A percentile compares a stretch with the other conserved stretches of the same genome.
Evolutionary conservation across 1,140 invertebrate species (phyloP).

Genomic region (Bursaphelenchus mucronatus): DNA sequence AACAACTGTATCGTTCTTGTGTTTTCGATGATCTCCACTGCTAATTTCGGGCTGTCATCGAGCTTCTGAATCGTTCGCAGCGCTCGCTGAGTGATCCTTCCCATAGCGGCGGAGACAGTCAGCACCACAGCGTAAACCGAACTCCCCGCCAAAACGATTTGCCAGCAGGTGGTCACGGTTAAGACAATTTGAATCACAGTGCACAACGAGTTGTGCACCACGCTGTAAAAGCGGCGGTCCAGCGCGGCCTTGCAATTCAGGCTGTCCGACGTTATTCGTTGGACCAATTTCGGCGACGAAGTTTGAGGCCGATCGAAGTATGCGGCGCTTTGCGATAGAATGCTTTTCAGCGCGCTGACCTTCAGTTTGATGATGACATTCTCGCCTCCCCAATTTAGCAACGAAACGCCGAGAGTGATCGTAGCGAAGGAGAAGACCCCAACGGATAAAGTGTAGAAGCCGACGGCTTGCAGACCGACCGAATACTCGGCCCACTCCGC

Average conservation of each 20-base stretch:
- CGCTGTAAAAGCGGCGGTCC: constrained; percentile 1
- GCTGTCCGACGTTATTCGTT: constrained; percentile 3
- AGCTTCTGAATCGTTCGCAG: background rate
- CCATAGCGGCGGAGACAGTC: background rate
- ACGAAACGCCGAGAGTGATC: background rate
- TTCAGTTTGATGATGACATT: constrained; percentile 27
- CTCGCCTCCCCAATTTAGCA: constrained; percentile 20
- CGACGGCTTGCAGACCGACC: no score
- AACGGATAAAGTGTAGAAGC: no score
- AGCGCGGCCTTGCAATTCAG: constrained; percentile 5
- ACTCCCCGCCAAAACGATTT: constrained; percentile 6
- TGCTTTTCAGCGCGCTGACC: constrained; percentile 45
- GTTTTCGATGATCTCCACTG: constrained; percentile 31
- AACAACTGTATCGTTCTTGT: constrained; percentile 23
- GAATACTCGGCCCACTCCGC: background rate
- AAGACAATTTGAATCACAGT: background rate
- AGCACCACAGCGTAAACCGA: background rate
- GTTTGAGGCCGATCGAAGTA: constrained; percentile 62
- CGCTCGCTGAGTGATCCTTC: constrained; percentile 1
- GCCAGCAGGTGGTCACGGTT: background rate
- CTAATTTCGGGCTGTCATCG: constrained; percentile 16
- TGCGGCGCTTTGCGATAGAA: constrained; percentile 63
- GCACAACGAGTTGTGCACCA: background rate
- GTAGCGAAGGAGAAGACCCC: no score
- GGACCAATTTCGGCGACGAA: constrained; percentile 11